phyloP scores from a whole-genome alignment of 2,888 invertebrate species.

The Chalcis sispes region DNA sequence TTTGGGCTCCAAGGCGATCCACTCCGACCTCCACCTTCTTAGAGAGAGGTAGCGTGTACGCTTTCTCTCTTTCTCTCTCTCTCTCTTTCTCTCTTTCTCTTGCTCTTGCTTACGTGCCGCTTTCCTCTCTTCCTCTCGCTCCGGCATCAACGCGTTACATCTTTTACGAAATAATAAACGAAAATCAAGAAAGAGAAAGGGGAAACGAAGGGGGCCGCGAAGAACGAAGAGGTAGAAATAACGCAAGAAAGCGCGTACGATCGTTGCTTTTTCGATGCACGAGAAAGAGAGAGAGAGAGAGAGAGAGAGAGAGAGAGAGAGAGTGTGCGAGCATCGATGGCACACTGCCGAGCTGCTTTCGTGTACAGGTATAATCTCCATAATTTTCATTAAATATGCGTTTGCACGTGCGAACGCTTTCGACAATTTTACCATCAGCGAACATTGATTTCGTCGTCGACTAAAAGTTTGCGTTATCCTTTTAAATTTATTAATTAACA shows the following conservation, averaged over 20 bases:
- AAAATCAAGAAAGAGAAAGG: slow-evolving; percentile 60
- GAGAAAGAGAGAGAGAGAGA: too few relatives aligned
- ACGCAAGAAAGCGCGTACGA: slow-evolving; percentile 1
- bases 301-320: too few relatives aligned
- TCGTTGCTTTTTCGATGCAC: background rate
- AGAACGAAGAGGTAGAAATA: slow-evolving; percentile 16
- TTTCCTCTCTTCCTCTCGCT: slow-evolving; percentile 27
- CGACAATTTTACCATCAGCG: too few relatives aligned
- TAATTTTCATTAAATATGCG: too few relatives aligned
- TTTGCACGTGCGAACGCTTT: too few relatives aligned
- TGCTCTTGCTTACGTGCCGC: background rate
- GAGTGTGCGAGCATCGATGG: too few relatives aligned
- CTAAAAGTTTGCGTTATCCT: too few relatives aligned
- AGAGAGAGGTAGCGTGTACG: slow-evolving; percentile 68
- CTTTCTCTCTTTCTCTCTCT: slow-evolving; percentile 22
- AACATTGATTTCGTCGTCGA: too few relatives aligned
- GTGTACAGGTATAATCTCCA: too few relatives aligned
- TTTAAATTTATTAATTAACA: too few relatives aligned
- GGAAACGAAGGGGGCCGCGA: too few relatives aligned
- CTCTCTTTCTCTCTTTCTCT: slow-evolving; percentile 35
- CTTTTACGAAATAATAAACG: slow-evolving; percentile 70
- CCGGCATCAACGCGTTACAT: slow-evolving; percentile 64
- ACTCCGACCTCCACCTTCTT: slow-evolving; percentile 74
- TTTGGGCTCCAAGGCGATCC: slow-evolving; percentile 76
- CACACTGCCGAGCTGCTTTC: too few relatives aligned